Evolutionary conservation across 1,140 invertebrate genomes (phyloP), one percentile per base, ranked within the genome.

Genomic region (Dendrolimus kikuchii): DNA sequence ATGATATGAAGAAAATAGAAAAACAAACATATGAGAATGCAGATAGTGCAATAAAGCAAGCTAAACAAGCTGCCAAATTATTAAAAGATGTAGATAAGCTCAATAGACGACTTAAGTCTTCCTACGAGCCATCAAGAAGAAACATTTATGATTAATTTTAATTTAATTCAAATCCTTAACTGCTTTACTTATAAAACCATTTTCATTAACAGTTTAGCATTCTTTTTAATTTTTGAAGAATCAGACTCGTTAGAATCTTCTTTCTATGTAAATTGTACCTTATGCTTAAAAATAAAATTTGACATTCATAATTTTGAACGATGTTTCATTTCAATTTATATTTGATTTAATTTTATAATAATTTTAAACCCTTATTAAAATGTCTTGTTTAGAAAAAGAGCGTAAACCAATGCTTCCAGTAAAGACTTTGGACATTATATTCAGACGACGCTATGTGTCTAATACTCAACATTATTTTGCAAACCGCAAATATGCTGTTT

Each of bases 21-120:
- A 88, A 87, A 55, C 87, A 90, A 56, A 89, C 88, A n/a, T 92
- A 90, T 64, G 77, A 75, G n/a, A 86, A 89, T 58, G 89, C 90
- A 57, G 76, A 77, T 5, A 88, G 77, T 53, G 69, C 88, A 42
- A 88, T 90, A 68, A 88, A 88, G 64, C 78, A 89, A 40, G 90
- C 90, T 0, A 86, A 89, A 53, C 82, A 90, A 44, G 91, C 91
- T 5, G 81, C 87, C 2, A 88, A 81, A 59, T 84, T 92, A 71
- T 86, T 91, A 7, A 77, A 86, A 48, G 83, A 89, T 60, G 72
- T 90, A n/a, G 87, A 89, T 56, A 88, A 85, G 59, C 59, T 90
- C 5, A 81, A 70, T 46, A 83, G 77, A 56, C 79, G 82, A 42
- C 68, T 90, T 53, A 88, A 86, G 40, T 80, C 81, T 55, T 81